phyloP scores from a whole-genome alignment of 2,797 vertebrate genomes.

The Hydrocynus forskahlii region DNA sequence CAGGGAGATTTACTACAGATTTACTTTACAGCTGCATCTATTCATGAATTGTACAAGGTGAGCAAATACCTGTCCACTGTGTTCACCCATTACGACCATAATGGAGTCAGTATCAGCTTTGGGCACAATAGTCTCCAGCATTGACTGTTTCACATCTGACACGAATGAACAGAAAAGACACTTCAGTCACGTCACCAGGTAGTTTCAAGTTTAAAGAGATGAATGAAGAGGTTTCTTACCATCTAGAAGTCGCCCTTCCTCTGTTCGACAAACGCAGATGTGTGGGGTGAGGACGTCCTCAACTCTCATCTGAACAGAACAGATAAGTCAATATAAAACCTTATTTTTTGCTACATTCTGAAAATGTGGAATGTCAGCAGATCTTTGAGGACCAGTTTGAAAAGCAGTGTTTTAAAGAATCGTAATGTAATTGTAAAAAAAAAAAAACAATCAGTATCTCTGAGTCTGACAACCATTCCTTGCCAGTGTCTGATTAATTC shows the following conservation, averaged over 20 bases:
- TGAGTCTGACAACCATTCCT: too few species aligned
- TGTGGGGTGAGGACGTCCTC: slow-evolving; percentile 85
- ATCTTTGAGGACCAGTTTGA: too few species aligned
- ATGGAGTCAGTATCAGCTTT: slow-evolving; percentile 74
- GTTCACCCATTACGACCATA: slow-evolving; percentile 79
- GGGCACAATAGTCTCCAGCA: slow-evolving; percentile 90
- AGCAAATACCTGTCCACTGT: slow-evolving; percentile 71
- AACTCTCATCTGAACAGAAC: slow-evolving; percentile 80
- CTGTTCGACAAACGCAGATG: slow-evolving; percentile 86
- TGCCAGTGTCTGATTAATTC: too few species aligned
- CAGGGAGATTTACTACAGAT: too few species aligned
- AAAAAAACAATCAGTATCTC: too few species aligned
- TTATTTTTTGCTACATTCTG: too few species aligned
- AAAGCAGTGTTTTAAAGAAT: too few species aligned
- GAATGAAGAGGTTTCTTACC: slow-evolving; percentile 69
- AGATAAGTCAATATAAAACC: background rate
- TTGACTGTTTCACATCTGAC: slow-evolving; percentile 84
- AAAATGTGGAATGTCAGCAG: too few species aligned
- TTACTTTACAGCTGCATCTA: background rate
- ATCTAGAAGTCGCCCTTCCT: slow-evolving; percentile 85
- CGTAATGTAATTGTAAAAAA: too few species aligned
- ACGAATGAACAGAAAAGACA: background rate
- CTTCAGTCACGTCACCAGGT: background rate
- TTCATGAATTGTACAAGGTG: background rate
- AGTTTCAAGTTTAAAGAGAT: background rate